Evolutionary conservation across 2,888 invertebrate species (phyloP).

Genomic region (Fragum fragum): DNA sequence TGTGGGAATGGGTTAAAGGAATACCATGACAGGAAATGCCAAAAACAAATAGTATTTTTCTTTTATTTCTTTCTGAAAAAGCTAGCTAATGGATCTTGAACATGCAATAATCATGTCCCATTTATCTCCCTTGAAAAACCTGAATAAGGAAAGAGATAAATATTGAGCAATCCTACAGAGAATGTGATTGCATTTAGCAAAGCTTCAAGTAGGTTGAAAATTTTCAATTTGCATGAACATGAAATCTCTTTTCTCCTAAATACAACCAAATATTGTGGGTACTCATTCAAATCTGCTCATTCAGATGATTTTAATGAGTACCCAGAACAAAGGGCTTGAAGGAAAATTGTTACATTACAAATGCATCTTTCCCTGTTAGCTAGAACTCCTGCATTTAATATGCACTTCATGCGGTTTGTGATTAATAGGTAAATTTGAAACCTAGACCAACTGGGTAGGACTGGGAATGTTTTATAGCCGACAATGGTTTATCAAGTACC

Average conservation of each 20-base stretch:
- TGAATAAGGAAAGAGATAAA: too few species aligned
- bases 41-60: not conserved
- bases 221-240: too few species aligned
- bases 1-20: not conserved
- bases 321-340: not conserved
- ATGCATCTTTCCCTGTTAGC: not conserved
- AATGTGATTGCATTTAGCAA: too few species aligned
- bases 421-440: conserved; percentile 31
- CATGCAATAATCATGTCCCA: not conserved
- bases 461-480: conserved; percentile 13
- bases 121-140: conserved; percentile 24
- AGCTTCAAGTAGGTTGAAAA: too few species aligned
- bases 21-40: not conserved
- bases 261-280: too few species aligned
- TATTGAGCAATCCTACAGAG: too few species aligned
- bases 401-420: conserved; percentile 18
- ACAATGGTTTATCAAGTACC: conserved; percentile 32
- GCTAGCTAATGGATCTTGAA: not conserved
- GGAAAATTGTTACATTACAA: not conserved
- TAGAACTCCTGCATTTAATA: conserved; percentile 1
- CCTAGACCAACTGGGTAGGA: conserved; percentile 27
- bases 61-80: not conserved
- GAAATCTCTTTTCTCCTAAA: too few species aligned
- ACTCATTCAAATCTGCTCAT: too few species aligned
- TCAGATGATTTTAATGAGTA: not conserved